Evolutionary conservation across 2,888 invertebrate species (phyloP).

Genomic region (Argynnis bischoffii): DNA sequence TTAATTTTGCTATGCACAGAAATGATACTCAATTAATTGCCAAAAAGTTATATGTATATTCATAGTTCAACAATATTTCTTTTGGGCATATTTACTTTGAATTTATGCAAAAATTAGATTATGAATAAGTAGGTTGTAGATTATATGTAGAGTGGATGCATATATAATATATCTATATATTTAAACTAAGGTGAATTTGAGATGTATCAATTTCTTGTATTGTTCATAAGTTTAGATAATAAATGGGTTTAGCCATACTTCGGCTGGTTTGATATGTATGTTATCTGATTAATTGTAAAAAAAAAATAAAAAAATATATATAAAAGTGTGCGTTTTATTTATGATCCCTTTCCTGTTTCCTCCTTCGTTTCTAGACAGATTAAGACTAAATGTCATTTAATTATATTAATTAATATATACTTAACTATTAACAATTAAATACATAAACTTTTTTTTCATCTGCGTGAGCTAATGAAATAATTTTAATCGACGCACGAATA

Average conservation of each 20-base stretch:
- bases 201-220: slow-evolving; percentile 83
- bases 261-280: slow-evolving; percentile 83
- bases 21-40: slow-evolving; percentile 84
- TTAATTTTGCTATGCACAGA: slow-evolving; percentile 83
- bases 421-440: too few relatives aligned
- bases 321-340: slow-evolving; percentile 70
- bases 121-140: slow-evolving; percentile 81
- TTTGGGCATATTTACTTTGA: slow-evolving; percentile 83
- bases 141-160: slow-evolving; percentile 82
- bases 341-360: slow-evolving; percentile 35
- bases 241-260: slow-evolving; percentile 83
- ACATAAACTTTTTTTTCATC: too few relatives aligned
- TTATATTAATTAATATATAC: too few relatives aligned
- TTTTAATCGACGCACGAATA: too few relatives aligned
- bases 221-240: slow-evolving; percentile 82
- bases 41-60: slow-evolving; percentile 83
- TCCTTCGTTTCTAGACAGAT: background rate
- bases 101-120: slow-evolving; percentile 82
- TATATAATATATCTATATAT: slow-evolving; percentile 81
- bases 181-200: slow-evolving; percentile 80
- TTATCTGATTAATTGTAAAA: slow-evolving; percentile 83
- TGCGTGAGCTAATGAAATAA: too few relatives aligned
- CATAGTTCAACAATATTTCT: slow-evolving; percentile 82
- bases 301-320: slow-evolving; percentile 69
- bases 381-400: too few relatives aligned